Evolutionary conservation across 2,113 vertebrate species (phyloP), one percentile per base, ranked within the genome.

Genomic region (Xenopus borealis): DNA sequence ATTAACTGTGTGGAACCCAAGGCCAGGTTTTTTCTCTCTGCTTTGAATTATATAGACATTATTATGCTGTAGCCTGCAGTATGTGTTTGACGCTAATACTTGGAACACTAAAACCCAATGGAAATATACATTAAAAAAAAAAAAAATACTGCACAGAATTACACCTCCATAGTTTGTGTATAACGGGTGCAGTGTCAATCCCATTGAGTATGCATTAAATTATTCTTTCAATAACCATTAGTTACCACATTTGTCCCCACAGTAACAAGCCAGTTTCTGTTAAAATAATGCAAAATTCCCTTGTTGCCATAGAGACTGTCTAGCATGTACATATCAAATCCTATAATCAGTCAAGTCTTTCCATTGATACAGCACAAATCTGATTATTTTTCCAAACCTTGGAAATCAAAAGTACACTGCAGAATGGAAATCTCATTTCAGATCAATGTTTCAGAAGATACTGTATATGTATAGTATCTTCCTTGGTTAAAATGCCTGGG

Each of bases 241-340:
- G 63, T 67, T 62, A 62, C 53, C 20, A 7, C 61, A 11, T 57
- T 40, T 40, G 10, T 33, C 0, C 16, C 17, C n/a, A n/a, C 40
- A 44, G n/a, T 27, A 57, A 18, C 2, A 33, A 69, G 65, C 12
- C 10, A 17, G 16, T 68, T 55, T 40, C 67, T 16, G 18, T 12
- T 62, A 63, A 63, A 52, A 69, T 69, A 69, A 23, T 30, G 46
- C 47, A 55, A 40, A 3, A n/a, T 69, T 64, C 59, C 12, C 1
- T 1, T 5, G 73, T 76, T 55, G 47, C 66, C 59, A 63, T 45
- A 47, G 73, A 62, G 27, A 76, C 46, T 4, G 11, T 10, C 46
- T 19, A 23, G 47, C 27, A 69, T 27, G 46, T 75, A 69, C 47
- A 27, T 53, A 76, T 63, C 57, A 53, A 33, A 68, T 40, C 40